phyloP scores from a whole-genome alignment of 1,140 invertebrate genomes.

The Pachyrhynchus sulphureomaculatus region DNA sequence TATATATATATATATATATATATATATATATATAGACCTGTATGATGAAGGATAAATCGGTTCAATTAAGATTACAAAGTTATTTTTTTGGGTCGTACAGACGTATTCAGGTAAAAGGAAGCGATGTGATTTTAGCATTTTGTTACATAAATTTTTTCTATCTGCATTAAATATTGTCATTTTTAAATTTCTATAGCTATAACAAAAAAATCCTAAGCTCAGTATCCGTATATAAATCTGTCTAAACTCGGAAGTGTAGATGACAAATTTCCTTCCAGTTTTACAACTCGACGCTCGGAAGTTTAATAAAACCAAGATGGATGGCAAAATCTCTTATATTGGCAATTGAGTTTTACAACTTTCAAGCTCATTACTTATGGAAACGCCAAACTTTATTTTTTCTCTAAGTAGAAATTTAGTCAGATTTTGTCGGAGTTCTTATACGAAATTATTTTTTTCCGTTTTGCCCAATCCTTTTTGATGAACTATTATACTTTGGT shows the following conservation, averaged over 20 bases:
- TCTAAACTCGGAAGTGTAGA: constrained; percentile 12
- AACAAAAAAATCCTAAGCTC: too few relatives aligned
- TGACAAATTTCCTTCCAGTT: constrained; percentile 21
- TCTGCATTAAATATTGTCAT: too few relatives aligned
- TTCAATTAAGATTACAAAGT: too few relatives aligned
- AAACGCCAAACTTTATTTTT: constrained; percentile 28
- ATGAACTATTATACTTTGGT: constrained; percentile 1
- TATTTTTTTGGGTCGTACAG: too few relatives aligned
- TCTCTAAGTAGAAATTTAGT: background rate
- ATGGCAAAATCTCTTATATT: constrained; percentile 26
- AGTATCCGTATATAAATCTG: constrained; percentile 19
- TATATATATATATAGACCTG: too few relatives aligned
- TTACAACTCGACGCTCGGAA: constrained; percentile 22
- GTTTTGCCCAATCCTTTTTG: background rate
- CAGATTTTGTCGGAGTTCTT: constrained; percentile 1
- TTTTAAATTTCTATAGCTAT: too few relatives aligned
- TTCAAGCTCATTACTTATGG: constrained; percentile 27
- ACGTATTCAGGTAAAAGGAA: too few relatives aligned
- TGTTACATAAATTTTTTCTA: too few relatives aligned
- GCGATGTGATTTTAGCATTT: too few relatives aligned
- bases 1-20: too few relatives aligned
- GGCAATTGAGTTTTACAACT: constrained; percentile 30
- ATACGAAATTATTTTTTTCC: constrained; percentile 7
- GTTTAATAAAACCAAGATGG: constrained; percentile 29
- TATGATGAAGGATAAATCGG: too few relatives aligned